Percentiles rank a stretch among this genome's conserved stretches.
phyloP scores from a whole-genome alignment of 2,797 vertebrate species.

The Sebastes paucispinis region DNA sequence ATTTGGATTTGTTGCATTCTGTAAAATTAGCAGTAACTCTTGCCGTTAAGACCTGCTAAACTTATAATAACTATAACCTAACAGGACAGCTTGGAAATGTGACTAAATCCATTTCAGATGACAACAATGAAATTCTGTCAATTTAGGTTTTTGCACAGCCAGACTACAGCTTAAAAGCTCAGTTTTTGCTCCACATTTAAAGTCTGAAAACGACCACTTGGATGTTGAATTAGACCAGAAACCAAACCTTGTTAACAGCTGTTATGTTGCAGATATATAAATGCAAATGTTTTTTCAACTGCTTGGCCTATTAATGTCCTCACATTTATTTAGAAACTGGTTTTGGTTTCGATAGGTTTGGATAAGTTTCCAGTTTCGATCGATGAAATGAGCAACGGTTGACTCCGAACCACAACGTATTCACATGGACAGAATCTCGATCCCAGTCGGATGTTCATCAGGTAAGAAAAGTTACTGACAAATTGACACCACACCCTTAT shows the following conservation, averaged over 20 bases:
- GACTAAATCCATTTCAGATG: neutral
- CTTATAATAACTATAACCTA: neutral
- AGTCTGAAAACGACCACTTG: neutral
- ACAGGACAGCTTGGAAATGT: neutral
- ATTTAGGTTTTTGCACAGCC: neutral
- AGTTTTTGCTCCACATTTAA: neutral
- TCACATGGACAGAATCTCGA: no score
- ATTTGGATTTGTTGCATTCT: neutral
- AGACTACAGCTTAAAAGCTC: neutral
- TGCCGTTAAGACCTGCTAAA: neutral
- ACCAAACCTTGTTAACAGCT: neutral
- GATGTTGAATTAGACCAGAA: neutral
- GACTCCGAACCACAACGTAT: neutral
- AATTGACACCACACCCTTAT: neutral
- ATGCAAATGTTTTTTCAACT: neutral
- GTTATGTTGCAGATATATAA: neutral
- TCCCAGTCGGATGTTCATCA: no score
- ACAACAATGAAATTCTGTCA: neutral
- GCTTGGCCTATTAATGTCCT: neutral
- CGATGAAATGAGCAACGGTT: neutral
- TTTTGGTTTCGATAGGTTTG: neutral
- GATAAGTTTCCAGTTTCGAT: neutral
- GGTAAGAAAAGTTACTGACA: no score
- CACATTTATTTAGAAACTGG: neutral
- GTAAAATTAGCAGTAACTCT: neutral